Evolutionary conservation across 2,888 invertebrate genomes (phyloP).

Genomic region (Horisme vitalbata): DNA sequence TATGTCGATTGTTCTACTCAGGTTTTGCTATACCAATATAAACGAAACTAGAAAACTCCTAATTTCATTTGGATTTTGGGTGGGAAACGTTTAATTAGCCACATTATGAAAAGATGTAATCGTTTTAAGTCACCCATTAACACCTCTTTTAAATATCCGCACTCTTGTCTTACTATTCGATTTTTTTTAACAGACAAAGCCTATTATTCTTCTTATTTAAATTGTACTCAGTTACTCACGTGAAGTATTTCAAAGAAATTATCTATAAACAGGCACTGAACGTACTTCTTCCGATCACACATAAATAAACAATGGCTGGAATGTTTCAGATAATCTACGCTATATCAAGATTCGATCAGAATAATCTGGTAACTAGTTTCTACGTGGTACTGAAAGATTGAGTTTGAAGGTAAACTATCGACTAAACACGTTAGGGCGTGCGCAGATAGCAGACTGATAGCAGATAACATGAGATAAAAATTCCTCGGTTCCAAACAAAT

Average conservation of each 20-base stretch:
- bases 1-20: slow-evolving; percentile 1
- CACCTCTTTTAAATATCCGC: too few species aligned
- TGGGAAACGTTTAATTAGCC: slow-evolving; percentile 4
- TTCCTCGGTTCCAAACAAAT: slow-evolving; percentile 18
- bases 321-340: slow-evolving; percentile 12
- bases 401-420: slow-evolving; percentile 5
- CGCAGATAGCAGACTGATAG: slow-evolving; percentile 27
- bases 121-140: too few species aligned
- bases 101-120: neutral
- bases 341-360: slow-evolving; percentile 5
- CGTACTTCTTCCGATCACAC: slow-evolving; percentile 18
- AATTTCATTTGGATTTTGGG: neutral
- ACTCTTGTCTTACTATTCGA: too few species aligned
- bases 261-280: slow-evolving; percentile 18
- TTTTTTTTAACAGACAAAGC: too few species aligned
- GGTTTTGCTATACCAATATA: too few species aligned
- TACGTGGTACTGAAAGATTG: slow-evolving; percentile 3
- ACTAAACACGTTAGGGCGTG: slow-evolving; percentile 22
- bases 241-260: slow-evolving; percentile 17
- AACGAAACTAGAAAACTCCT: slow-evolving; percentile 1
- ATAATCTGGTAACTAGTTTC: slow-evolving; percentile 7
- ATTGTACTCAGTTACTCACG: slow-evolving; percentile 18
- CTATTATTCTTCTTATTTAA: too few species aligned
- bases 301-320: slow-evolving; percentile 27
- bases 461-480: slow-evolving; percentile 32